Evolutionary conservation across 1,140 invertebrate genomes (phyloP), one percentile per base, ranked within the genome.

Genomic region (Helicoverpa armigera): DNA sequence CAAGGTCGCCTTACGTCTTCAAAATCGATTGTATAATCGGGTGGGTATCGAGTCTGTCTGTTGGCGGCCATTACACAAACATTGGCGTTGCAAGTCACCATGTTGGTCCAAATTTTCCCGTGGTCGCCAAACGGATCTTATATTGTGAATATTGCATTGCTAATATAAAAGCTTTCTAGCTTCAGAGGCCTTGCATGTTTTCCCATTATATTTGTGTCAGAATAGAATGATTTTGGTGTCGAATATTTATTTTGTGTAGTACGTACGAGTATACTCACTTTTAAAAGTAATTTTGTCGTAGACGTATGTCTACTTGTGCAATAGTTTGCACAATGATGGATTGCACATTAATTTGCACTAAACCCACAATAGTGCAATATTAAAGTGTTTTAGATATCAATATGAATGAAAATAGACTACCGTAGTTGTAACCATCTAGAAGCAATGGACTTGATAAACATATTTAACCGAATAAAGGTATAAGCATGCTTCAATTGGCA

Each of bases 141-240:
- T 74, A 54, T 50, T 50, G 43, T 73, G 73, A 81, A 60, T 65
- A 77, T 82, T 80, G 74, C 89, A 84, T 92, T 88, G 89, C 90
- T 84, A 86, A 72, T 85, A 83, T 67, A 85, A 87, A 88, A 88
- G 90, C 88, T 92, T 92, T 51, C 86, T 87, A 91, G 91, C 90
- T 89, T 88, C 65, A 63, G 82, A 81, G 79, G 86, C 85, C 83
- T 87, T 87, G 91, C 92, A 93, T 93, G 92, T 90, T 87, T 86
- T 85, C 82, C 73, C 79, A 80, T 85, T 88, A 82, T 89, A 82
- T 88, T 84, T 89, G 85, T 90, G 88, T 87, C 85, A 58, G 72
- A 77, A 84, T 81, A 87, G 82, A 82, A 60, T 86, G 81, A 84
- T 80, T 78, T 84, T 84, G 70, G 60, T 77, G 60, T 81, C 12